Evolutionary conservation across 2,888 invertebrate genomes (phyloP), one percentile per base, ranked within the genome.

Genomic region (Drosophila kambysellisi): DNA sequence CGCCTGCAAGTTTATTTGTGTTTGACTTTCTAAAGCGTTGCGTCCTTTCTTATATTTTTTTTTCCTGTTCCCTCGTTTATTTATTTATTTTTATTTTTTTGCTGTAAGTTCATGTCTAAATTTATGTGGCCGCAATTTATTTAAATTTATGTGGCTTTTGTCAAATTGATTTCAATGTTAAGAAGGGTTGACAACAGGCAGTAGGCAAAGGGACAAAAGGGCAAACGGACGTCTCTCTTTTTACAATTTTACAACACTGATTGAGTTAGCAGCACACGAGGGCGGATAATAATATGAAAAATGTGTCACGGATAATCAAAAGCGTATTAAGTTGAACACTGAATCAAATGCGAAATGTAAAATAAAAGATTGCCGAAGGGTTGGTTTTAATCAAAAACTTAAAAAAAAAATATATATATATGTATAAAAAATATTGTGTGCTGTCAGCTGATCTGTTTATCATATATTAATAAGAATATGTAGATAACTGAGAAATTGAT

Each of bases 131-230:
- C 83, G 89, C 90, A 89, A 87, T 85, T 90, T 85, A 87, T 87
- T 87, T 87, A 87, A 90, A 87, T 90, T 87, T 87, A 90, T 90
- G 90, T 87, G 89, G 91, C 80, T 90, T 90, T 89, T 82, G 85
- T 85, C 90, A 90, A 87, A 87, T 90, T 87, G 87, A 89, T 90
- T 90, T 89, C 85, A 88, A 85, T 88, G 85, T 73, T 81, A 83
- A 87, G 76, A 90, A 87, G 90, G 90, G 89, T 90, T 89, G 89
- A 86, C 90, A 87, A 86, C 90, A 83, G 83, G 69, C 32, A 29
- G 25, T 15, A 57, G 32, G 32, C 41, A 9, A 41, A 57, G 30
- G 29, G 12, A 30, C 9, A 32, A 32, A 17, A 8, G 35, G 39
- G 29, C 41, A 32, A 29, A 66, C 61, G 54, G 48, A 62, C 61